Base-by-base conservation (phyloP, 1,140 invertebrate species). In the Ceratitis capitata region DNA sequence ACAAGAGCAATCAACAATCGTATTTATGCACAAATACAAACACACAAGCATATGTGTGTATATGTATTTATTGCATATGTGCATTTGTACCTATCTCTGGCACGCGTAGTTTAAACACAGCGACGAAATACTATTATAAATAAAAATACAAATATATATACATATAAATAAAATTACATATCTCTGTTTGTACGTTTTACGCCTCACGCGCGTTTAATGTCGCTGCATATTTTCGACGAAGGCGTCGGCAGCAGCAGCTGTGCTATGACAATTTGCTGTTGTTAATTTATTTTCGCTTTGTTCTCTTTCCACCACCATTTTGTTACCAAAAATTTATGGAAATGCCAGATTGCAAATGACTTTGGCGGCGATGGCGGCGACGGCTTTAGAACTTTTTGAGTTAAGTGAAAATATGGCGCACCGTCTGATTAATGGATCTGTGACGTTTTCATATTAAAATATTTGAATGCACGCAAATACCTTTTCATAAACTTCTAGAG, bases 321-420 rank as follows among this genome's bases (percentile, higher is more conserved):
- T 69, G 29, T 32, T 35, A 69, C 61, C 61, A 69, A 69, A 69
- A 69, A 69, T 69, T 69, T 69, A 69, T 69, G 61, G 32, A 39
- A 69, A 69, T 69, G 61, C 61, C 0, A 32, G 12, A 69, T 69
- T 69, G 61, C 32, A 35, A 69, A 69, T 69, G 16, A 26, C n/a
- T n/a, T n/a, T n/a, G n/a, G n/a, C n/a, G n/a, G n/a, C n/a, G n/a
- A n/a, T n/a, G n/a, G n/a, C 7, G 61, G 29, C 61, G 61, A 32
- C 7, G 16, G 61, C 61, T 19, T 69, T 69, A 69, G 61, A 69
- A 69, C 61, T 39, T 69, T 69, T 69, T 19, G 32, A n/a, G 61
- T 35, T 69, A 6, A 69, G 29, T 69, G 61, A 35, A 32, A 39
- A 69, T 69, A 5, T 35, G 29, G 32, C 39, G 32, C 14, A 32